A percentile compares a stretch with the other conserved stretches of the same genome.
phyloP scores from a whole-genome alignment of 2,113 vertebrate genomes.

The Atrichornis clamosus region DNA sequence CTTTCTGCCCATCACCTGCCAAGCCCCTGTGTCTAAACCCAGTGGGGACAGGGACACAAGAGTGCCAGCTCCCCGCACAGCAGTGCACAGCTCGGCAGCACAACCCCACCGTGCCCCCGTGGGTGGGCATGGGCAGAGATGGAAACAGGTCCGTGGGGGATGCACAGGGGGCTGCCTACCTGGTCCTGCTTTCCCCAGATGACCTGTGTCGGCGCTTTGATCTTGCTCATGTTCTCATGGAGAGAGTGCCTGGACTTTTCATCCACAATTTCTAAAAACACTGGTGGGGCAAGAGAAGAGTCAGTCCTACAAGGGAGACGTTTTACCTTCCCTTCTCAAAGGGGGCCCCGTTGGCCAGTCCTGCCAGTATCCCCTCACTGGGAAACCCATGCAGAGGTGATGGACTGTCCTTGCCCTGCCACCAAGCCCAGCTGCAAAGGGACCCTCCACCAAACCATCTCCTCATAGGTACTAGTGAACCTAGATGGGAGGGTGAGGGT shows the following conservation, averaged over 20 bases:
- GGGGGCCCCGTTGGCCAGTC: background rate
- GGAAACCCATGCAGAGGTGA: background rate
- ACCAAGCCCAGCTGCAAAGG: background rate
- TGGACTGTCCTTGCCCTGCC: background rate
- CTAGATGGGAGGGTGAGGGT: background rate
- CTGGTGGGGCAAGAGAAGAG: conserved; percentile 63
- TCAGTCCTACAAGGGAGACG: background rate
- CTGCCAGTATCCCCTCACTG: background rate
- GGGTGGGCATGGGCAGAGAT: background rate
- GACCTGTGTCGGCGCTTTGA: conserved; percentile 84
- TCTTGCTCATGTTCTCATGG: conserved; percentile 85
- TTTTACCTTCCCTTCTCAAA: background rate
- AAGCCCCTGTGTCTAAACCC: background rate
- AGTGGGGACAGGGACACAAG: accelerated
- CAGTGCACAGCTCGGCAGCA: background rate
- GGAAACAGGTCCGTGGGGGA: background rate
- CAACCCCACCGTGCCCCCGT: accelerated
- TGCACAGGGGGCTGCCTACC: conserved; percentile 63
- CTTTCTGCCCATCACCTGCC: background rate
- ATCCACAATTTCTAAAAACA: conserved; percentile 82
- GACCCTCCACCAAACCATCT: background rate
- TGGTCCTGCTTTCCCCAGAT: conserved; percentile 95
- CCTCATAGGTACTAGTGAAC: background rate
- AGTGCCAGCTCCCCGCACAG: accelerated
- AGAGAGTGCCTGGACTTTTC: conserved; percentile 84